Evolutionary conservation across 2,797 vertebrate species (phyloP).

Genomic region (Vipera ursinii): DNA sequence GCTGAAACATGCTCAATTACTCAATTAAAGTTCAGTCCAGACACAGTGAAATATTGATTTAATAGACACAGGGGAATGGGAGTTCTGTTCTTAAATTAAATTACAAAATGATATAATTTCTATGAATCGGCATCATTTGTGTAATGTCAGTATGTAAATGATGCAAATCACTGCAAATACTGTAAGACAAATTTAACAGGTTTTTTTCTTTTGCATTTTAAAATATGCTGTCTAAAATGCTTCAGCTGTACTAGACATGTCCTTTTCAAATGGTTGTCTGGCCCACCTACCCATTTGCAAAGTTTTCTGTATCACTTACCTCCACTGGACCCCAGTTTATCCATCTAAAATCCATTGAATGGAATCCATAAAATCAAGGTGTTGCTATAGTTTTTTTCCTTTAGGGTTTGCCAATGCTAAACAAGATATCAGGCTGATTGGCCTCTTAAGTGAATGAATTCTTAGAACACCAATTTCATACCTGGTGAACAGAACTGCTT

Average conservation of each 20-base stretch:
- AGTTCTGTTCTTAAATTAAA: neutral
- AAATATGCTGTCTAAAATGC: neutral
- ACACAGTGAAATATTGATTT: neutral
- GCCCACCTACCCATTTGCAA: neutral
- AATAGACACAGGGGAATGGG: neutral
- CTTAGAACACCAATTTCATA: neutral
- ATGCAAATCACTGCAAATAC: neutral
- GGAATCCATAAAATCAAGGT: neutral
- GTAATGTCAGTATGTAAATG: neutral
- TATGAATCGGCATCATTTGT: neutral
- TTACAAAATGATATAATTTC: neutral
- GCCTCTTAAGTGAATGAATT: neutral
- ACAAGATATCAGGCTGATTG: too few relatives aligned
- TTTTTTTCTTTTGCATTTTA: neutral
- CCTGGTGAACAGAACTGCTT: neutral
- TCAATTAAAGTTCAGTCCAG: neutral
- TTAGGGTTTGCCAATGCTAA: neutral
- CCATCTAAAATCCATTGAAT: neutral
- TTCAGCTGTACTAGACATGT: neutral
- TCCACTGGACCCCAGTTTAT: neutral
- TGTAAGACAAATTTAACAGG: neutral
- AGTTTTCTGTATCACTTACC: neutral
- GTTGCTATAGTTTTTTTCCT: neutral
- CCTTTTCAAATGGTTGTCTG: neutral
- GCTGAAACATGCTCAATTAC: neutral